Base-by-base conservation (phyloP, 1,140 invertebrate species). In the Chionoecetes opilio region DNA sequence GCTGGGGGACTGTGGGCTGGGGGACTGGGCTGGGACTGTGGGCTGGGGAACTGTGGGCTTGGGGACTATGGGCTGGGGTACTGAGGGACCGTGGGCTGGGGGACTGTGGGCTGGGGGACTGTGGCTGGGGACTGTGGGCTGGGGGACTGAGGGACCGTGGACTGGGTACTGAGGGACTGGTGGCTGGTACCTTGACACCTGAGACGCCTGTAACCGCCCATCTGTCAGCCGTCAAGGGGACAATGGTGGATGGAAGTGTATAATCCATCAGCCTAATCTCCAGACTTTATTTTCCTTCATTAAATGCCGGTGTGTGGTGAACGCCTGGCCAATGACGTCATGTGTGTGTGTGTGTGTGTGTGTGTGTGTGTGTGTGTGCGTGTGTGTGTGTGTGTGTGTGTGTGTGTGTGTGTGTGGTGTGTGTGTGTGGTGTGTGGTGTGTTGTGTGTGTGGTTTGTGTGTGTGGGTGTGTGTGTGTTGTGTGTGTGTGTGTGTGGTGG, bases 181-280 rank as follows among this genome's bases (percentile, higher is more conserved):
- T 8, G 3, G 29, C n/a, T 17, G 38, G 29, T 53, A 90, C 88
- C 41, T 41, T 53, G 88, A 34, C 89, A 75, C 29, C 53, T 17
- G 89, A 75, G 89, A 31, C 46, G 53, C 34, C 89, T 32, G 89
- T 91, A 82, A 91, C 89, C 89, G 29, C 75, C 82, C 82, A 92
- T 92, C 82, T 38, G 91, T 92, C 91, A 85, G 91, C 91, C 91
- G 91, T 92, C 91, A 84, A 35, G 21, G 32, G 82, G 75, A 92
- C 91, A 92, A 92, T 92, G 91, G 91, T 31, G 91, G 91, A 92
- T 84, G 91, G 91, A 92, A 84, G 91, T 82, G 82, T 85, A n/a
- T 29, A 35, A 92, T 92, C 75, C 91, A 92, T 92, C 91, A 92
- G 82, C 91, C 82, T 92, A 82, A 38, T 85, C 91, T 92, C 82